Conservation (phyloP, 1,140 invertebrate species). For the Andrena cerasifolii region DNA sequence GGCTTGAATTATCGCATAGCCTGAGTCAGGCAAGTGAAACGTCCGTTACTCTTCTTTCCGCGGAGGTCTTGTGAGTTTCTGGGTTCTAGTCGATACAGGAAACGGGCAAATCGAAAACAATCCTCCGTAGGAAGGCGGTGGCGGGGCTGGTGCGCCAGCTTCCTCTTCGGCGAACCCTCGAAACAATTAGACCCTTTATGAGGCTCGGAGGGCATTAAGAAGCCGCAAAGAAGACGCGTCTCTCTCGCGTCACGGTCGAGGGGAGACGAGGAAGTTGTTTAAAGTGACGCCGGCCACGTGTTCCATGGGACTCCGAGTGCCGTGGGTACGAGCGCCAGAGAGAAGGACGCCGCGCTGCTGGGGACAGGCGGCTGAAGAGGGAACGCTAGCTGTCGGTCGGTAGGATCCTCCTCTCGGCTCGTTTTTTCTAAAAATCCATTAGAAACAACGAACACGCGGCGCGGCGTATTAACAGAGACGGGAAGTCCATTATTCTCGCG, state of each 20-base stretch:
- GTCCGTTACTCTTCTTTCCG: neutral
- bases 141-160: constrained; percentile 7
- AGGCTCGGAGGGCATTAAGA: constrained; percentile 44
- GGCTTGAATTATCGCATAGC: no score
- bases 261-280: constrained; percentile 60
- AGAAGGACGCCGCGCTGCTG: neutral
- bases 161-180: constrained; percentile 27
- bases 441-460: constrained; percentile 47
- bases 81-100: constrained; percentile 44
- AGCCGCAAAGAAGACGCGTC: constrained; percentile 56
- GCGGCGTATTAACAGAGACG: constrained; percentile 50
- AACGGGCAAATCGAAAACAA: constrained; percentile 55
- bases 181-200: constrained; percentile 67
- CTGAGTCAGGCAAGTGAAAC: no score
- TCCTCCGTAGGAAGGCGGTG: constrained; percentile 47
- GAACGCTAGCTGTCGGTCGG: neutral
- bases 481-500: constrained; percentile 58
- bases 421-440: constrained; percentile 53
- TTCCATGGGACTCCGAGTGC: constrained; percentile 36
- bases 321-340: constrained; percentile 30
- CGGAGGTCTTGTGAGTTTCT: neutral
- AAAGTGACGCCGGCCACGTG: constrained; percentile 67
- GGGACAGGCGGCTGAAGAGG: neutral
- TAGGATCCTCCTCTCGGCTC: constrained; percentile 18
- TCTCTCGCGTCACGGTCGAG: constrained; percentile 32